Base-by-base conservation (phyloP, 2,888 invertebrate species). In the Euclidia mi region DNA sequence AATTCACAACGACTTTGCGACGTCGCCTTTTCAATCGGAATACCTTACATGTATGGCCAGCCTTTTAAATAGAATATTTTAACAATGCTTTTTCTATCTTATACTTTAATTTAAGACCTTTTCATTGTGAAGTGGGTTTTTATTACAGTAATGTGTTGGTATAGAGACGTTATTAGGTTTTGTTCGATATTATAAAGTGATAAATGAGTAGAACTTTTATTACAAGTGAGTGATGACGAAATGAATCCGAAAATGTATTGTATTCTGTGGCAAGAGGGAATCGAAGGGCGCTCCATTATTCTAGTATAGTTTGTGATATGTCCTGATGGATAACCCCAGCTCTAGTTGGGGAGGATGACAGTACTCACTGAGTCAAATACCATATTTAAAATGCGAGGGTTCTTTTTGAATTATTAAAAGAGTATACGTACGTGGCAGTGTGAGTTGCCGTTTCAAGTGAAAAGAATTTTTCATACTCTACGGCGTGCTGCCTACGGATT, bases 1-100 rank as follows among this genome's bases (percentile, higher is more conserved):
- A 81, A 79, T 77, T 74, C 75, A 73, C 66, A 66, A 70, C 72
- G 62, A 51, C 47, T 52, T 63, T 31, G 53, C 65, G 57, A 56
- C 65, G 58, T 49, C 67, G 71, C 69, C 77, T 65, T 84, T 83
- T 83, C 79, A 83, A 81, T 82, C 56, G 65, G 66, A 71, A 74
- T 76, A 58, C 71, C 68, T 78, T 78, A 68, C 68, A 69, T 72
- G 67, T 64, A 72, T 53, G 47, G 56, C 63, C 57, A 64, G 43
- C 56, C 44, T 56, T 77, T 63, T 74, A 64, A 70, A 78, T 69
- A 63, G 74, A 71, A 72, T 74, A 76, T 71, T 76, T 71, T 68
- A 71, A 69, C 65, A 56, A 48, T 56, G 20, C 31, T 20, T 44
- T 45, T 59, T 56, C 47, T 56, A 15, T 49, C 11, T 11, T 42